phyloP scores from a whole-genome alignment of 2,113 vertebrate genomes.

The Dicentrarchus labrax region DNA sequence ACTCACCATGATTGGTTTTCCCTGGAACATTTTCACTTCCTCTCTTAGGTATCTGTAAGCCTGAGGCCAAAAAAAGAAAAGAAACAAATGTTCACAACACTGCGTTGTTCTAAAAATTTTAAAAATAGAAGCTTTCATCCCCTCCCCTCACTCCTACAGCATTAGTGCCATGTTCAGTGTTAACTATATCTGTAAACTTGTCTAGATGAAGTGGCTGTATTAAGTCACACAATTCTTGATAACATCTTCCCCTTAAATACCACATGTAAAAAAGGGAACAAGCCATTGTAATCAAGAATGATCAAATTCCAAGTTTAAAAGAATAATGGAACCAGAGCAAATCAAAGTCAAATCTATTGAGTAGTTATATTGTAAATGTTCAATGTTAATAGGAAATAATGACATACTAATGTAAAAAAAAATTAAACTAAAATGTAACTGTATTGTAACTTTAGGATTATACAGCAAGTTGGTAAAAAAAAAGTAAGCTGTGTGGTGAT shows the following conservation, averaged over 20 bases:
- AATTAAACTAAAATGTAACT: neutral
- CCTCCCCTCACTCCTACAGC: neutral
- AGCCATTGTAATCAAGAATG: neutral
- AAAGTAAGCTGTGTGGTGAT: neutral
- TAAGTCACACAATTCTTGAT: neutral
- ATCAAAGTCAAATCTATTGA: neutral
- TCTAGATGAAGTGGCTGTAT: neutral
- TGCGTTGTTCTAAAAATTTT: neutral
- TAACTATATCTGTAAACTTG: neutral
- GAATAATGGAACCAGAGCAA: neutral
- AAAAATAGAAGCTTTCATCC: neutral
- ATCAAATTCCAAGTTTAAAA: neutral
- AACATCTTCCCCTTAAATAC: neutral
- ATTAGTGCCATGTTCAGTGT: neutral
- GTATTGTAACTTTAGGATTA: neutral
- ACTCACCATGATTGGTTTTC: conserved; percentile 98
- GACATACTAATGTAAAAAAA: neutral
- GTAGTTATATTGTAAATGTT: neutral
- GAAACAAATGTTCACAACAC: neutral
- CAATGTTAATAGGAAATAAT: neutral
- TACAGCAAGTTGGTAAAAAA: neutral
- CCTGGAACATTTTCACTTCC: conserved; percentile 99
- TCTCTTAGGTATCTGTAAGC: conserved; percentile 97
- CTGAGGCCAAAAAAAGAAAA: conserved; percentile 77
- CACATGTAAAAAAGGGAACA: neutral